Evolutionary conservation across 2,888 invertebrate species (phyloP).

Genomic region (Eristalis pertinax): DNA sequence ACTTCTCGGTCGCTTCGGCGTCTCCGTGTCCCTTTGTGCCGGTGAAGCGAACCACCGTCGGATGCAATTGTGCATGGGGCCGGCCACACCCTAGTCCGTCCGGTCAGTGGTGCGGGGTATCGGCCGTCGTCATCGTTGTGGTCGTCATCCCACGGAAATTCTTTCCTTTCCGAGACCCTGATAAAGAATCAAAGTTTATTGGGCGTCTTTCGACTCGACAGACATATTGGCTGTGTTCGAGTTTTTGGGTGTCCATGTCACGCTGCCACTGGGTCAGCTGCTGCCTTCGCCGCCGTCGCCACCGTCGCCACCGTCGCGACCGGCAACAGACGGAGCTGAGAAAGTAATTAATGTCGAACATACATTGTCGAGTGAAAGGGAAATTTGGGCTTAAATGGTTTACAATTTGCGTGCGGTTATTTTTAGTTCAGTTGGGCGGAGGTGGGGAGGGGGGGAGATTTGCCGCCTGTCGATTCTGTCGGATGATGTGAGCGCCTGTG

Average conservation of each 20-base stretch:
- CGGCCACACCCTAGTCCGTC: slow-evolving; percentile 58
- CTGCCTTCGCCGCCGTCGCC: neutral
- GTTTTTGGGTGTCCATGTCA: slow-evolving; percentile 68
- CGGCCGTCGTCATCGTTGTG: neutral
- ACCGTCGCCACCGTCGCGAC: neutral
- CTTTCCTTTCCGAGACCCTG: slow-evolving; percentile 23
- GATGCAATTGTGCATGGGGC: slow-evolving; percentile 14
- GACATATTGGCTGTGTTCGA: slow-evolving; percentile 60
- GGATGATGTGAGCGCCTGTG: neutral
- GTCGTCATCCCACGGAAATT: slow-evolving; percentile 59
- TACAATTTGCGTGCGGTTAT: slow-evolving; percentile 42
- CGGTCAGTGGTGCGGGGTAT: neutral
- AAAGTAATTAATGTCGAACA: slow-evolving; percentile 71
- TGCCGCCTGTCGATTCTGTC: neutral
- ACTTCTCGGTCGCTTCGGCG: slow-evolving; percentile 32
- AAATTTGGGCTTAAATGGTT: slow-evolving; percentile 61
- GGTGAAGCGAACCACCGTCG: slow-evolving; percentile 34
- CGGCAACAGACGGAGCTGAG: slow-evolving; percentile 29
- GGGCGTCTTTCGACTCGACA: slow-evolving; percentile 62
- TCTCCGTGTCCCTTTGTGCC: neutral
- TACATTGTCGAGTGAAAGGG: slow-evolving; percentile 66
- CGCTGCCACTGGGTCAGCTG: slow-evolving; percentile 68
- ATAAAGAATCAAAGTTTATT: slow-evolving; percentile 71
- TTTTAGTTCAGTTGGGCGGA: slow-evolving; percentile 13
- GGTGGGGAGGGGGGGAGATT: slow-evolving; percentile 27